Evolutionary conservation across 2,113 vertebrate genomes (phyloP), one percentile per base, ranked within the genome.

Genomic region (Osmerus eperlanus): DNA sequence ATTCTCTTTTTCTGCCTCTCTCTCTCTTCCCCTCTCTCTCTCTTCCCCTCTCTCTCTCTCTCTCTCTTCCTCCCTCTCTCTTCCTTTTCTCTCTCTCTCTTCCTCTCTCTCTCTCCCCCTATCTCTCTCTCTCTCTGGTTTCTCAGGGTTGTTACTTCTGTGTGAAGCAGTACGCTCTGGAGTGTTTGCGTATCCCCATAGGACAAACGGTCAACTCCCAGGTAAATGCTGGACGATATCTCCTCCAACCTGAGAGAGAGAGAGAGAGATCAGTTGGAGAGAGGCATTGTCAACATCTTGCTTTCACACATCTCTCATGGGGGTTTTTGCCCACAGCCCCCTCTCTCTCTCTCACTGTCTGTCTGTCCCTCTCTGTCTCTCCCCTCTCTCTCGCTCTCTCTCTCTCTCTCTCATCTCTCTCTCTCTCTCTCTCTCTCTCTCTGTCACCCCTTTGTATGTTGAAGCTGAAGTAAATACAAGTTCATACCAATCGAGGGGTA

Each of bases 181-280:
- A 99, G 85, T 99, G 97, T 89, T 98, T 97, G 0, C 93, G 96
- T 63, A 98, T 99, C 76, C 97, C 97, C 76, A 97, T 99, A 96
- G 97, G 97, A 65, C 97, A 99, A 87, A 94, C 95, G 0, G 96
- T 99, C 83, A 99, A 99, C 85, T 98, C 97, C 12, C 97, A 99
- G 97, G 97, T 99, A 95, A 89, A 70, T 23, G 51, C n/a, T 69
- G 13, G 53, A 67, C 15, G 25, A 16, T 16, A 61, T 41, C 59
- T 68, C 32, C 12, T 65, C 53, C 23, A n/a, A n/a, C n/a, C n/a
- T 52, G 56, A 36, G 7, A 25, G 16, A 25, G 23, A 29, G 21
- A 16, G 52, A 54, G 11, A 16, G 52, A 13, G 8, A 56, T 5
- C 12, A 13, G 28, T 36, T 18, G 59, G 19, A 70, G 55, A 70